A percentile compares a stretch with the other conserved stretches of the same genome.
phyloP scores from a whole-genome alignment of 2,888 invertebrate genomes.

The Lycophotia porphyrea region DNA sequence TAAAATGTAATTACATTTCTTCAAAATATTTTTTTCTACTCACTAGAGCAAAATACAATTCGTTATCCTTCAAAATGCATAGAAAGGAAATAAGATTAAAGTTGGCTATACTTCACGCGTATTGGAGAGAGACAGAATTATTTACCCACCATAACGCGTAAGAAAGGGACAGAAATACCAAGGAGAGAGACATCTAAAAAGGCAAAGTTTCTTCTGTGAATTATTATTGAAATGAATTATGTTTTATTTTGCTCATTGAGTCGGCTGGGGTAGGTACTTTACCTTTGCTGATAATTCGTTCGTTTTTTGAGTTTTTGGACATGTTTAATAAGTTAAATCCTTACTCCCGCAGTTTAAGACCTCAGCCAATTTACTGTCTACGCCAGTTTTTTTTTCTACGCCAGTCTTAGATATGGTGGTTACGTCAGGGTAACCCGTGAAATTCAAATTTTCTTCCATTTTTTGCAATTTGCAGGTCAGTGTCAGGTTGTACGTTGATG shows the following conservation, averaged over 20 bases:
- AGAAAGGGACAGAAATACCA: conserved; percentile 64
- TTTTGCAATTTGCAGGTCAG: too few species aligned
- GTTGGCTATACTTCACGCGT: conserved; percentile 77
- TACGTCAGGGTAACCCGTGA: too few species aligned
- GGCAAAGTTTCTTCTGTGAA: conserved; percentile 80
- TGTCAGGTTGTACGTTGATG: too few species aligned
- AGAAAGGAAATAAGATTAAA: conserved; percentile 82
- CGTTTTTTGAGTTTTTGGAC: conserved; percentile 69
- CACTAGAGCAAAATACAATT: conserved; percentile 66
- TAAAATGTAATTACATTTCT: not conserved
- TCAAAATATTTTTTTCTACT: not conserved
- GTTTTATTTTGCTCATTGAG: conserved; percentile 83
- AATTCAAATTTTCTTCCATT: too few species aligned
- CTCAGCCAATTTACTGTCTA: too few species aligned
- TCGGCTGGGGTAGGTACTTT: conserved; percentile 59
- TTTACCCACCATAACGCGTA: conserved; percentile 48
- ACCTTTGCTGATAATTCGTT: conserved; percentile 67
- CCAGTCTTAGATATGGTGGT: not conserved
- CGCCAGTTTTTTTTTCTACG: not conserved
- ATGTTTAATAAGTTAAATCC: conserved; percentile 71
- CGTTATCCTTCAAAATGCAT: conserved; percentile 72
- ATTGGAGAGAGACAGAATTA: conserved; percentile 75
- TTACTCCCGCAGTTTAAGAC: not conserved
- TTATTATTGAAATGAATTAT: conserved; percentile 85
- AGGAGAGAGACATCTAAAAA: conserved; percentile 69